phyloP scores from a whole-genome alignment of 2,888 invertebrate species.

The Autographa gamma region DNA sequence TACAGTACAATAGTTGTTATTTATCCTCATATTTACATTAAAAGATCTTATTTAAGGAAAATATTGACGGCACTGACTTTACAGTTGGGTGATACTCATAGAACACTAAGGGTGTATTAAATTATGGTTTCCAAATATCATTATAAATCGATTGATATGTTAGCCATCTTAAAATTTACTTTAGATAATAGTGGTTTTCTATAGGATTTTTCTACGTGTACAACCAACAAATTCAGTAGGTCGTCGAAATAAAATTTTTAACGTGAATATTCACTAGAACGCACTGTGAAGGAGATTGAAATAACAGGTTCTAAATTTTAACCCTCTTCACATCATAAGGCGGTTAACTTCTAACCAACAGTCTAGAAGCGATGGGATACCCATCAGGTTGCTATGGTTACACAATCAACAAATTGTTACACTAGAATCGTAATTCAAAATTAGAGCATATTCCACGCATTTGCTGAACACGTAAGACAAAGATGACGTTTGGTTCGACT shows the following conservation, averaged over 20 bases:
- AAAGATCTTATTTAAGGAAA: conserved; percentile 17
- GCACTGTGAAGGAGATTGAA: background rate
- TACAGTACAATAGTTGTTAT: background rate
- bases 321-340: conserved; percentile 20
- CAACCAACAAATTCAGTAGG: background rate
- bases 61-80: conserved; percentile 26
- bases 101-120: background rate
- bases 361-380: conserved; percentile 50
- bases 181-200: no score
- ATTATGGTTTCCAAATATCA: no score
- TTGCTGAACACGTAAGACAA: no score
- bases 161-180: no score
- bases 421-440: background rate
- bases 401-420: background rate
- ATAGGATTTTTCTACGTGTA: background rate
- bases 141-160: no score
- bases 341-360: conserved; percentile 48
- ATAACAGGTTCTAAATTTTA: conserved; percentile 15
- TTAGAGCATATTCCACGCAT: background rate
- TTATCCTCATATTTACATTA: background rate
- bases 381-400: conserved; percentile 50
- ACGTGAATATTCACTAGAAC: conserved; percentile 7
- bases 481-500: no score
- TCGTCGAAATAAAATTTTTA: conserved; percentile 7
- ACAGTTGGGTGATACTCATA: no score